phyloP scores from a whole-genome alignment of 92 coral and sea anemone genomes.

The Heteractis magnifica region DNA sequence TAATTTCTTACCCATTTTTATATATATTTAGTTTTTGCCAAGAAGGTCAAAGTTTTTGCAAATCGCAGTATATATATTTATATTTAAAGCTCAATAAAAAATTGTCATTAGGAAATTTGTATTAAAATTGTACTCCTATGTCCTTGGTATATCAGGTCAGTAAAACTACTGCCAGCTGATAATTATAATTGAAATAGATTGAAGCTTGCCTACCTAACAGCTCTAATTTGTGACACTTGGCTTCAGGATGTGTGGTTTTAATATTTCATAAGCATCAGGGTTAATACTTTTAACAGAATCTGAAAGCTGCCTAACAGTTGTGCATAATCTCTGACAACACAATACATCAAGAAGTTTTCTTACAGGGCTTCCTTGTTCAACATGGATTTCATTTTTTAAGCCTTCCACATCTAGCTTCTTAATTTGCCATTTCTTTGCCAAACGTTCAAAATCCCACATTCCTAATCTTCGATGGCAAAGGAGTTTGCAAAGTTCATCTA shows the following conservation, averaged over 20 bases:
- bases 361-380: not conserved
- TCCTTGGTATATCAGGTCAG: too few relatives aligned
- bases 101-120: too few relatives aligned
- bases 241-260: not conserved
- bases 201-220: not conserved
- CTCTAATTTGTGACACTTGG: not conserved
- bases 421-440: not conserved
- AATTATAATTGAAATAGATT: not conserved
- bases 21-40: too few relatives aligned
- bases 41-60: too few relatives aligned
- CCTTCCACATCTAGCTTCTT: not conserved
- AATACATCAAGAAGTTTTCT: constrained; percentile 1
- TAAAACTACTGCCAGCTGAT: not conserved
- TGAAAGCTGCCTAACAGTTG: not conserved
- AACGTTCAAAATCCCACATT: not conserved
- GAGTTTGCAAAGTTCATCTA: not conserved
- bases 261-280: not conserved
- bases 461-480: not conserved
- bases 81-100: too few relatives aligned
- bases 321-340: not conserved
- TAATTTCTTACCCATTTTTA: too few relatives aligned
- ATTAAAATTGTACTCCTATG: too few relatives aligned
- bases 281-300: not conserved
- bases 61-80: too few relatives aligned
- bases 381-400: not conserved